Base-by-base conservation (phyloP, 2,113 vertebrate species). In the Sorex araneus region DNA sequence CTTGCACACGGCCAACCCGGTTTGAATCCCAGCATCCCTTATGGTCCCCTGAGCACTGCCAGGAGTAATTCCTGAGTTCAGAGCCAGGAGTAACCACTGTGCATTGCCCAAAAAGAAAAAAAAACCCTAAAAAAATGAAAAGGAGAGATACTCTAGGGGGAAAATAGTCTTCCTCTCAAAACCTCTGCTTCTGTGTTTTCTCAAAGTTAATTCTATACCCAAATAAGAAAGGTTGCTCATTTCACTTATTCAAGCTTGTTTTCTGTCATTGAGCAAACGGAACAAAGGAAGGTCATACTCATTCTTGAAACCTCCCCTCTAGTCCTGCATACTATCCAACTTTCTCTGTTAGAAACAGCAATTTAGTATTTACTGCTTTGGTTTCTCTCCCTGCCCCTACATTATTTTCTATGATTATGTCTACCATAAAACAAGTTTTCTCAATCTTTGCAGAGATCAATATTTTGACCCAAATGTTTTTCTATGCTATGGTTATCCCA, bases 391-490 rank as follows among this genome's bases (percentile, higher is more conserved):
- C 34, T 79, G 18, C 18, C 4, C 3, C 30, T 40, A 9, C 1
- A 3, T 82, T 92, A 74, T 79, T 8, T 19, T 43, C 32, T 64
- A 82, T 40, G 7, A 64, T 57, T 60, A 36, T 12, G 21, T 91
- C 76, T 78, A 13, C 16, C 87, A 23, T 19, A 82, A 77, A 76
- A 15, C 28, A 86, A 25, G 8, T 63, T 81, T 93, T 88, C 54
- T 54, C 21, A 54, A 7, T 50, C 2, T 83, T 64, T 9, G 11
- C 45, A 6, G 6, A 15, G 19, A 50, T 8, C 66, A 64, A 80
- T 76, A 36, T 47, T 74, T 64, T 6, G 15, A 19, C 5, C 8
- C 64, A 4, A 47, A 71, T 67, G 34, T 40, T 40, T 40, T 40
- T 74, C 30, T 47, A 0, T 76, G 28, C 45, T 36, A 3, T 32